phyloP scores from a whole-genome alignment of 1,140 invertebrate genomes.

The Atta colombica region DNA sequence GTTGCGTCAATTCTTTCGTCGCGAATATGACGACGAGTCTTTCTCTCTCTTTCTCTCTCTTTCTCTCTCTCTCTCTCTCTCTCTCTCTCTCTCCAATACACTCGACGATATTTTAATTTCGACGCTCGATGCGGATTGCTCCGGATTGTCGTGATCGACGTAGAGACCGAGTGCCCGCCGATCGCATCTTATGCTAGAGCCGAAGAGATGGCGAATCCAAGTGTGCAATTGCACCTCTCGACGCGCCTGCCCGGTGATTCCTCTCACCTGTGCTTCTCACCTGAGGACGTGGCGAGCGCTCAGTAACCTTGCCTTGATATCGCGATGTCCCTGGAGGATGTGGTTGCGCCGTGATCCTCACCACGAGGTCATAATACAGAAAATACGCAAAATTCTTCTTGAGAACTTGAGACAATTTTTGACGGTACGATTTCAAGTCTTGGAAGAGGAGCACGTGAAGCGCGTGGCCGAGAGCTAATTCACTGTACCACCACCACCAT shows the following conservation, averaged over 20 bases:
- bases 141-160: constrained; percentile 44
- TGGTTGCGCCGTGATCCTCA: not conserved
- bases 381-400: not conserved
- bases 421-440: not conserved
- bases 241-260: constrained; percentile 73
- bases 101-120: constrained; percentile 2
- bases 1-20: too few relatives aligned
- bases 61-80: too few relatives aligned
- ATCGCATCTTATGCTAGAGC: constrained; percentile 62
- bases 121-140: not conserved
- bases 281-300: constrained; percentile 42
- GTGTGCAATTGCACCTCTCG: constrained; percentile 48
- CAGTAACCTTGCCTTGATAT: constrained; percentile 45
- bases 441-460: constrained; percentile 1
- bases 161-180: constrained; percentile 38
- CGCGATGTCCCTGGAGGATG: constrained; percentile 12
- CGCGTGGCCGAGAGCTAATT: constrained; percentile 25
- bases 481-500: constrained; percentile 25
- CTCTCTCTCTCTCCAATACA: not conserved
- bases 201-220: constrained; percentile 15
- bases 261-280: constrained; percentile 70
- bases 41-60: too few relatives aligned
- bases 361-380: constrained; percentile 18
- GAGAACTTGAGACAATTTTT: not conserved
- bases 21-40: not conserved